phyloP scores from a whole-genome alignment of 2,797 vertebrate genomes.

The Dryobates pubescens region DNA sequence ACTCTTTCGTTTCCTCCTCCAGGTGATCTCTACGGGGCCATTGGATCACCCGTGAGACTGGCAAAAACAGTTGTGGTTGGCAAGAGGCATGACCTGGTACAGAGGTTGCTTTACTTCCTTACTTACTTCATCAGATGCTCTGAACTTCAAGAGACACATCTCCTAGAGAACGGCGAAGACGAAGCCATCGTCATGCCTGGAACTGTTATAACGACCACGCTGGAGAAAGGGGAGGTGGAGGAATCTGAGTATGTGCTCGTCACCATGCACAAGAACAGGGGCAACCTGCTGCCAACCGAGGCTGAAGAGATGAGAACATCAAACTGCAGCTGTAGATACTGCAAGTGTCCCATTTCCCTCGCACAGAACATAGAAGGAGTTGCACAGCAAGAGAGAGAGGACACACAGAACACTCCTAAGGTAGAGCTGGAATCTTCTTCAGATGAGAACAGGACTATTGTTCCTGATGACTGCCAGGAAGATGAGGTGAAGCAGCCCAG shows the following conservation, averaged over 20 bases:
- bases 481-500: slow-evolving; percentile 66
- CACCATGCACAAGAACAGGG: slow-evolving; percentile 93
- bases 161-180: slow-evolving; percentile 92
- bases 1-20: slow-evolving; percentile 17
- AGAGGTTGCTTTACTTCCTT: slow-evolving; percentile 95
- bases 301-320: slow-evolving; percentile 79
- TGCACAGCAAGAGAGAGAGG: slow-evolving; percentile 73
- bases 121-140: slow-evolving; percentile 99
- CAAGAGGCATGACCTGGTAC: slow-evolving; percentile 93
- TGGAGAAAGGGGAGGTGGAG: slow-evolving; percentile 96
- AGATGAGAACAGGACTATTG: slow-evolving; percentile 51
- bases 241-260: slow-evolving; percentile 97
- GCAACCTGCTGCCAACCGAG: slow-evolving; percentile 84
- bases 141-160: slow-evolving; percentile 94
- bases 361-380: slow-evolving; percentile 70
- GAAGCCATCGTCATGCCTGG: slow-evolving; percentile 97
- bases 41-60: slow-evolving; percentile 94
- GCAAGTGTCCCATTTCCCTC: slow-evolving; percentile 80
- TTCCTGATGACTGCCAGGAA: slow-evolving; percentile 72
- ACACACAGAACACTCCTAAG: slow-evolving; percentile 57
- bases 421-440: slow-evolving; percentile 65
- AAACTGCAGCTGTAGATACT: slow-evolving; percentile 87
- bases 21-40: slow-evolving; percentile 97
- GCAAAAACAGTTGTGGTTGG: slow-evolving; percentile 93
- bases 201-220: slow-evolving; percentile 95